Evolutionary conservation across 2,888 invertebrate species (phyloP), one percentile per base, ranked within the genome.

Genomic region (Harpalus rubripes): DNA sequence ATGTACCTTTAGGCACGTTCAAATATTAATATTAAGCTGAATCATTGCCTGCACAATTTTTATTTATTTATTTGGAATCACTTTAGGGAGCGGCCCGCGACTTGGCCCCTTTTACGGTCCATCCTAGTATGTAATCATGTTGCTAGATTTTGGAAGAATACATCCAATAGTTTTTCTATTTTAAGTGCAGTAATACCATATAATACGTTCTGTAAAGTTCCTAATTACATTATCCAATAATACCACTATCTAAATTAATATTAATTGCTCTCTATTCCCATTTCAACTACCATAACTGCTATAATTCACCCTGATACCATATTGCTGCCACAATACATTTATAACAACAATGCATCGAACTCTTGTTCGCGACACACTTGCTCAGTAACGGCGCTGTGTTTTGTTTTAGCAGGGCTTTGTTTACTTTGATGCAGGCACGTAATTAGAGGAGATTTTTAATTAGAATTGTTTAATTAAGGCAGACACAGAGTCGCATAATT

Each of bases 201-300:
- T n/a, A n/a, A n/a, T n/a, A n/a, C n/a, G n/a, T n/a, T n/a, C 1
- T 52, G 44, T 52, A 12, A 52, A 52, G 44, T 52, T 52, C 12
- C 8, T 52, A 52, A 52, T 5, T 52, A 12, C 44, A 52, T 52
- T 52, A 52, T 10, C 44, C 44, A 52, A 52, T 52, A 52, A 52
- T 52, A 12, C 44, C 44, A 52, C 44, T 52, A 52, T 52, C 44
- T 52, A 52, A 52, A 52, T 52, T 52, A 52, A 52, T 52, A 52
- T 52, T 52, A 52, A 52, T 52, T 52, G 10, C 44, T 52, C 44
- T 52, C 44, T 52, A 52, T 52, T 52, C 44, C 10, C 44, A 52
- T 52, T 52, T 52, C 44, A 52, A 52, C 44, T 52, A 52, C 44
- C 44, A 6, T 5, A 12, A 10, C 44, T 52, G 10, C 10, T 52